Percentiles rank a stretch among this genome's conserved stretches.
Evolutionary conservation across 2,113 vertebrate species (phyloP).

Genomic region (Macrotis lagotis): DNA sequence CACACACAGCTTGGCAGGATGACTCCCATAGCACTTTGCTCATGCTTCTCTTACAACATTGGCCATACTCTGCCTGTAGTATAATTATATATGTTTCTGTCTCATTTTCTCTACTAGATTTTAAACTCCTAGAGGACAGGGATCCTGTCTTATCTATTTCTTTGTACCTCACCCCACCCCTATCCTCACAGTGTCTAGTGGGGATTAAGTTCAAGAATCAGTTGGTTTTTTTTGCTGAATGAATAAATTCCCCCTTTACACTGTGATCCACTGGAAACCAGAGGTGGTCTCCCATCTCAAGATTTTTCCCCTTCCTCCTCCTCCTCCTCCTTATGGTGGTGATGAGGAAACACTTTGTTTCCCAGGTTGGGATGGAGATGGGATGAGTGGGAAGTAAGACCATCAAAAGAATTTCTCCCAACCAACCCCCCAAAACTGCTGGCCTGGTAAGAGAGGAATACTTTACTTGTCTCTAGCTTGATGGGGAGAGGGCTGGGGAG

Average conservation of each 20-base stretch:
- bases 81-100: background rate
- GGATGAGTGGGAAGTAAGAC: background rate
- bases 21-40: background rate
- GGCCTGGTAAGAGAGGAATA: background rate
- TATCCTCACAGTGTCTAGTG: background rate
- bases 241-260: background rate
- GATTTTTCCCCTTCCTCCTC: slow-evolving; percentile 10
- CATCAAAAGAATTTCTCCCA: background rate
- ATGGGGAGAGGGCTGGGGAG: too few relatives aligned
- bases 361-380: background rate
- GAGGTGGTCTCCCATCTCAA: slow-evolving; percentile 25
- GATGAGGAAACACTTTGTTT: background rate
- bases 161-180: background rate
- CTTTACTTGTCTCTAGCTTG: background rate
- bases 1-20: background rate
- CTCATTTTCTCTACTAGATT: background rate
- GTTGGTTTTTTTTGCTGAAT: background rate
- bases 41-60: background rate
- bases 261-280: slow-evolving; percentile 16
- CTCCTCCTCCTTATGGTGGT: background rate
- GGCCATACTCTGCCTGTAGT: background rate
- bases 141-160: too few relatives aligned
- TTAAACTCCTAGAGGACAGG: background rate
- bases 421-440: background rate
- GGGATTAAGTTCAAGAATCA: background rate